Percentiles rank a stretch among this genome's conserved stretches.
Evolutionary conservation across 2,113 vertebrate species (phyloP).

Genomic region (Tauraco erythrolophus): DNA sequence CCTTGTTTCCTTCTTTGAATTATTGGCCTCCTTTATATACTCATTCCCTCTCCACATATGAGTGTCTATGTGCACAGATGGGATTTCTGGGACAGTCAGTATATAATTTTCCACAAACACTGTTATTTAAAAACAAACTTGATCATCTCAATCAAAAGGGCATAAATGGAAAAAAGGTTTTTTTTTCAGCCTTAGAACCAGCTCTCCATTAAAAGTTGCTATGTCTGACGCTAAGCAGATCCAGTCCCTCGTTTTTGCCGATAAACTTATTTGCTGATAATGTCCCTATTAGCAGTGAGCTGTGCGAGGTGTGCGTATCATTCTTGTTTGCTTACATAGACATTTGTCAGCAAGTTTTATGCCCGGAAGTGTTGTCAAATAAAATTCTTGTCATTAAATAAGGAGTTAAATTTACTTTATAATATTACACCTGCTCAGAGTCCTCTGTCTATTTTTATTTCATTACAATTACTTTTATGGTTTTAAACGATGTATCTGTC

Average conservation of each 20-base stretch:
- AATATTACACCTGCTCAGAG: background rate
- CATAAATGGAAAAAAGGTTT: background rate
- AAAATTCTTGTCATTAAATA: slow-evolving; percentile 18
- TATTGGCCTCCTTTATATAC: background rate
- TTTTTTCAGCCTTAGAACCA: background rate
- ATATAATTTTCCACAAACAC: background rate
- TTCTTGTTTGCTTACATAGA: background rate
- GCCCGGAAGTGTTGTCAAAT: slow-evolving; percentile 10
- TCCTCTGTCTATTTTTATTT: slow-evolving; percentile 22
- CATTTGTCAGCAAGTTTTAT: slow-evolving; percentile 29
- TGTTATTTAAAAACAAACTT: slow-evolving; percentile 33
- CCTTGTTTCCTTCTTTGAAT: background rate
- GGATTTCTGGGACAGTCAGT: slow-evolving; percentile 36
- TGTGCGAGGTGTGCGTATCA: background rate
- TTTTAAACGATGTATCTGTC: background rate
- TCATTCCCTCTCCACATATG: background rate
- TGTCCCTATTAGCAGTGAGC: background rate
- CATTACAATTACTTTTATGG: background rate
- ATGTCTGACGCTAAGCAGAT: background rate
- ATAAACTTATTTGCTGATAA: background rate
- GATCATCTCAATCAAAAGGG: background rate
- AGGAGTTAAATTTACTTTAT: background rate
- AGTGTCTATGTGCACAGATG: slow-evolving; percentile 15
- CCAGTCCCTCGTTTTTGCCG: background rate
- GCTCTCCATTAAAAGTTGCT: background rate